Evolutionary conservation across 1,140 invertebrate genomes (phyloP).

Genomic region (Phortica variegata): DNA sequence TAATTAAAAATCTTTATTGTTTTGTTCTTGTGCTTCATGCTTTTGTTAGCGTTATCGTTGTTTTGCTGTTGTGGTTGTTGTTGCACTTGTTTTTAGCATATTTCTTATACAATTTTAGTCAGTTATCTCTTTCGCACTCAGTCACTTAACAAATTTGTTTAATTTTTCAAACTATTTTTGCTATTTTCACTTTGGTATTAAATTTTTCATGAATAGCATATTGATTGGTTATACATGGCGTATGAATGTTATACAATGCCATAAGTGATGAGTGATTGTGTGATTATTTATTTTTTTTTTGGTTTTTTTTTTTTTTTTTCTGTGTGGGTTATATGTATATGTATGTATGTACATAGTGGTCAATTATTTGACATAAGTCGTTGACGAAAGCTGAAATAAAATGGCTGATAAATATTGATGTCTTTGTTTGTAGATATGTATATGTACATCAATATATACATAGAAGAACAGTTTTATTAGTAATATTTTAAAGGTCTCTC

Average conservation of each 20-base stretch:
- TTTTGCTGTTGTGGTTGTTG: not conserved
- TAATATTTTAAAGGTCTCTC: too few relatives aligned
- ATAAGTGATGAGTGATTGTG: too few relatives aligned
- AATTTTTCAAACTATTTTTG: slow-evolving; percentile 49
- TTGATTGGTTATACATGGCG: slow-evolving; percentile 52
- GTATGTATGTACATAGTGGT: too few relatives aligned
- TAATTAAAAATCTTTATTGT: slow-evolving; percentile 46
- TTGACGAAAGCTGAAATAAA: too few relatives aligned
- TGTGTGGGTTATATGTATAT: too few relatives aligned
- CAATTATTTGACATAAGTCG: too few relatives aligned
- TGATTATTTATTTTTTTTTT: too few relatives aligned
- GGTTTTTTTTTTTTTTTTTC: too few relatives aligned
- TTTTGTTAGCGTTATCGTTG: slow-evolving; percentile 11
- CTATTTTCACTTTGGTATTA: slow-evolving; percentile 52
- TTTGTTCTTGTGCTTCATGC: slow-evolving; percentile 23
- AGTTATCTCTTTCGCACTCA: not conserved
- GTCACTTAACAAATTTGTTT: not conserved
- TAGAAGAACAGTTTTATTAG: too few relatives aligned
- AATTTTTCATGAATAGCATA: slow-evolving; percentile 51
- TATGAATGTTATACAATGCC: slow-evolving; percentile 53
- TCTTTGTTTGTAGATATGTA: too few relatives aligned
- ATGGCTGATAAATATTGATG: too few relatives aligned
- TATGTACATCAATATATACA: too few relatives aligned
- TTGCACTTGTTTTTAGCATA: not conserved
- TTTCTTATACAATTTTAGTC: not conserved